Conservation (phyloP, 1,140 invertebrate species). For the Phymorhynchus buccinoides region DNA sequence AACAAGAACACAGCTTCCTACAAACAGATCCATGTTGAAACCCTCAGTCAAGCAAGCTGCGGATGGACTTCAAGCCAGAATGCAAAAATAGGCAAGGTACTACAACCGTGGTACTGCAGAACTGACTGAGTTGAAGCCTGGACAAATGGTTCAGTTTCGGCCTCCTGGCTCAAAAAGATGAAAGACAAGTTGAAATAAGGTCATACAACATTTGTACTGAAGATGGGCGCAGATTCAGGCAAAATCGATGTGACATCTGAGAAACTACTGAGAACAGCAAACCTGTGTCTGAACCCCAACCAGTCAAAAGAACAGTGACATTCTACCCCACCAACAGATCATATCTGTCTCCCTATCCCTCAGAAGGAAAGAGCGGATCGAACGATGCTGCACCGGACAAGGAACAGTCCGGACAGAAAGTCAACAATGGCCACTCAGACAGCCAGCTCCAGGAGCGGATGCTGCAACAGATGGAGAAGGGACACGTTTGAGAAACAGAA, state of each 20-base stretch:
- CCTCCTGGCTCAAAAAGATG: not conserved
- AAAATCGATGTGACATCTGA: too few relatives aligned
- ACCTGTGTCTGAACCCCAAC: too few relatives aligned
- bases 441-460: not conserved
- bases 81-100: conserved; percentile 75
- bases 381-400: not conserved
- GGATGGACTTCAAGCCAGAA: conserved; percentile 68
- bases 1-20: not conserved
- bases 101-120: not conserved
- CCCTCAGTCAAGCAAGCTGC: conserved; percentile 67
- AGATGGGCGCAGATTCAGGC: too few relatives aligned
- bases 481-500: not conserved
- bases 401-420: too few relatives aligned
- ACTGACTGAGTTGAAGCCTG: not conserved
- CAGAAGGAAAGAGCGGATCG: not conserved
- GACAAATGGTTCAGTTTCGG: not conserved
- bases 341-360: too few relatives aligned
- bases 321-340: too few relatives aligned
- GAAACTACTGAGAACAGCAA: too few relatives aligned
- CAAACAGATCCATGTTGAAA: not conserved
- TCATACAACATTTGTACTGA: too few relatives aligned
- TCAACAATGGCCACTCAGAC: too few relatives aligned
- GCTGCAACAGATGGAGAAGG: not conserved
- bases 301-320: too few relatives aligned
- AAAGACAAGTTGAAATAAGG: too few relatives aligned